Conservation (phyloP, 2,113 vertebrate species). For the Chroicocephalus ridibundus region DNA sequence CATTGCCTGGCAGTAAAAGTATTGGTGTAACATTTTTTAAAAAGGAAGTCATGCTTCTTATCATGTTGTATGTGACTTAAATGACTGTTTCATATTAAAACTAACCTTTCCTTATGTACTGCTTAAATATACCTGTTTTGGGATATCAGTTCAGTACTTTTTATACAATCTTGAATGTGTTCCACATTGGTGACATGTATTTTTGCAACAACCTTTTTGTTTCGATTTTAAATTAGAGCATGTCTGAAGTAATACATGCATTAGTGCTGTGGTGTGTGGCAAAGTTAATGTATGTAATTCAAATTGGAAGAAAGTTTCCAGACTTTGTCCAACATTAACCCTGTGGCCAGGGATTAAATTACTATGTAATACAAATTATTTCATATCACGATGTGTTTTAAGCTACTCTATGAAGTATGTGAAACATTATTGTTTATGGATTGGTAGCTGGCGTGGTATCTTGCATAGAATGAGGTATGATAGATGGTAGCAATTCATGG, state of each 20-base stretch:
- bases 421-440: conserved; percentile 68
- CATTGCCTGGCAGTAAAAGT: conserved; percentile 73
- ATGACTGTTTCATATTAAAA: conserved; percentile 84
- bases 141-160: conserved; percentile 83
- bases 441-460: conserved; percentile 63
- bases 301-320: conserved; percentile 81
- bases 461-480: conserved; percentile 48
- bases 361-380: conserved; percentile 82
- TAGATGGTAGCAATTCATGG: conserved; percentile 50
- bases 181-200: conserved; percentile 86
- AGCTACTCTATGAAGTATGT: conserved; percentile 78
- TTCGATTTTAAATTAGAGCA: conserved; percentile 72
- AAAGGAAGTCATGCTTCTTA: conserved; percentile 74
- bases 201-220: conserved; percentile 74
- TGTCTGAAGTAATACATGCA: conserved; percentile 78
- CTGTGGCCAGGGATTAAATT: conserved; percentile 77
- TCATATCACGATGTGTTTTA: conserved; percentile 75
- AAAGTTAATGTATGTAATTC: conserved; percentile 82
- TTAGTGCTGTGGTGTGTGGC: conserved; percentile 76
- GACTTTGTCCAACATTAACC: conserved; percentile 79
- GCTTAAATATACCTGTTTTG: conserved; percentile 81
- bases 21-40: conserved; percentile 66
- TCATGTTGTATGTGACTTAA: conserved; percentile 80
- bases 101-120: conserved; percentile 78
- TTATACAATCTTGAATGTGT: conserved; percentile 79